Conservation (phyloP, 2,797 vertebrate species). For the Manis pentadactyla region DNA sequence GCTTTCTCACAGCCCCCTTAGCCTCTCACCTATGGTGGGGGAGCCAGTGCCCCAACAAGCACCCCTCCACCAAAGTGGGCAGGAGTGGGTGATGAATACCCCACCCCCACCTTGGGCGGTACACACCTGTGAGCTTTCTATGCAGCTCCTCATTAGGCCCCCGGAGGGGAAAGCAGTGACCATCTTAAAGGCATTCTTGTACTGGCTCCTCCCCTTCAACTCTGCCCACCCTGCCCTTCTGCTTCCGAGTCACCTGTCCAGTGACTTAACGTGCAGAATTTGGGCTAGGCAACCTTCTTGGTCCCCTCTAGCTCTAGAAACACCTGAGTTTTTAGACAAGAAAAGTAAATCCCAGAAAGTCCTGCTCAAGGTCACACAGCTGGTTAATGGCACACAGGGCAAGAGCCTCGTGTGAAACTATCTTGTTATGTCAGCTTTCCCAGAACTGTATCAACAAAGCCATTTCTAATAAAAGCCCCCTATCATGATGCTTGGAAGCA, state of each 20-base stretch:
- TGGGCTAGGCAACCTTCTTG: neutral
- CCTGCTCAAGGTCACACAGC: neutral
- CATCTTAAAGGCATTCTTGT: neutral
- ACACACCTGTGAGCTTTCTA: neutral
- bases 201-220: neutral
- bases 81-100: neutral
- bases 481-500: neutral
- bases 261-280: neutral
- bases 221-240: neutral
- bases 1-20: neutral
- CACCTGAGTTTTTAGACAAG: neutral
- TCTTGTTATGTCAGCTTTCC: neutral
- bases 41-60: no score
- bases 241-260: neutral
- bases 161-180: neutral
- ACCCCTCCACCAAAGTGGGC: neutral
- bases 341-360: neutral
- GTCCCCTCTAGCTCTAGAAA: neutral
- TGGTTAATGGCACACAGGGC: neutral
- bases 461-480: conserved; percentile 32
- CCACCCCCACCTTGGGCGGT: neutral
- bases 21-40: neutral
- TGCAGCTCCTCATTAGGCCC: neutral
- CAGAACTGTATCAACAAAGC: neutral
- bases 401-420: neutral